Conservation (phyloP, 2,113 vertebrate genomes). For the Varanus salvator region DNA sequence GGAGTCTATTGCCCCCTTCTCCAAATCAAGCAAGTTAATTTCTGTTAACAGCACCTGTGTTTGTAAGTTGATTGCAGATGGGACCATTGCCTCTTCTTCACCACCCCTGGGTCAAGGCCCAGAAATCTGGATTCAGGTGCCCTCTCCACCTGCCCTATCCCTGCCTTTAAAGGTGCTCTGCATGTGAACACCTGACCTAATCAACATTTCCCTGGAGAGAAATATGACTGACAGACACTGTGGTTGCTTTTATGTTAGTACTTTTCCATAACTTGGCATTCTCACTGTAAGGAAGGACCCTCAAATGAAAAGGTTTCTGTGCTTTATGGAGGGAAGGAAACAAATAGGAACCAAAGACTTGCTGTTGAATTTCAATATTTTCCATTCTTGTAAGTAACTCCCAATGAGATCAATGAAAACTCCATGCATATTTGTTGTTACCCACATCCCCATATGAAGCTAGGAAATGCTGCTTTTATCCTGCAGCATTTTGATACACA, state of each 20-base stretch:
- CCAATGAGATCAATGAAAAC: background rate
- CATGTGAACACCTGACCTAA: background rate
- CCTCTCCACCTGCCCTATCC: no score
- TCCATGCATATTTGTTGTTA: background rate
- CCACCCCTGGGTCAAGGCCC: no score
- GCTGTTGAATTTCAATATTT: background rate
- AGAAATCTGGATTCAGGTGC: background rate
- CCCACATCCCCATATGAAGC: background rate
- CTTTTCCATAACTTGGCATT: background rate
- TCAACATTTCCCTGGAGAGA: background rate
- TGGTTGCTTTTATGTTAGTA: background rate
- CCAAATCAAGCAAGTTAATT: no score
- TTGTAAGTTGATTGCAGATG: no score
- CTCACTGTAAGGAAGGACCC: background rate
- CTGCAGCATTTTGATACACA: background rate
- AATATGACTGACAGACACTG: background rate
- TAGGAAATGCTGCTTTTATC: background rate
- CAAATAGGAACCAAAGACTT: background rate
- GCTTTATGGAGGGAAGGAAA: conserved; percentile 5
- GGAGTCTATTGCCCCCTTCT: no score
- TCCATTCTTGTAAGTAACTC: background rate
- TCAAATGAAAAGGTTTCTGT: background rate
- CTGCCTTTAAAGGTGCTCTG: background rate
- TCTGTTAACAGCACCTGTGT: no score
- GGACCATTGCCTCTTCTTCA: no score